Conservation (phyloP, 2,113 vertebrate genomes). For the Tenebrosternarchus preto region DNA sequence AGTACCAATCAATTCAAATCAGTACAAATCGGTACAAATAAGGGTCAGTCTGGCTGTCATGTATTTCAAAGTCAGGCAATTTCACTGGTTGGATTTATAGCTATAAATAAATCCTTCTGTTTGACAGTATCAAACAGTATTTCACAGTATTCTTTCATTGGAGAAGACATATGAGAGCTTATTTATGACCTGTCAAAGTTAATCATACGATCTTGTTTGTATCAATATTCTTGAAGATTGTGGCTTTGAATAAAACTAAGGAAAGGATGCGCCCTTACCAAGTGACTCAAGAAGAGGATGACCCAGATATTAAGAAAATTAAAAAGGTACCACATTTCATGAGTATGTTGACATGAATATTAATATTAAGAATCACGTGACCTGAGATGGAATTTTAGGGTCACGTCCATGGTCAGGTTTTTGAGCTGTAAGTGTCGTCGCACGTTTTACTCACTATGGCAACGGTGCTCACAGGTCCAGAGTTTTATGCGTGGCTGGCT, state of each 20-base stretch:
- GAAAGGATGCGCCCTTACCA: slow-evolving; percentile 96
- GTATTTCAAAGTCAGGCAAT: neutral
- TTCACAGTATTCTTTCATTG: no score
- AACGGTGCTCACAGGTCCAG: slow-evolving; percentile 81
- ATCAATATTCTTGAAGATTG: slow-evolving; percentile 77
- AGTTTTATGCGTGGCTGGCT: slow-evolving; percentile 99
- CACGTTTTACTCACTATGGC: neutral
- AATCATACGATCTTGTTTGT: neutral
- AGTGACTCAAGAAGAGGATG: slow-evolving; percentile 87
- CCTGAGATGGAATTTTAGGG: no score
- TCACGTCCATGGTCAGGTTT: neutral
- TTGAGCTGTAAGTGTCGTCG: slow-evolving; percentile 21
- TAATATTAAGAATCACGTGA: no score
- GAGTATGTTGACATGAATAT: neutral
- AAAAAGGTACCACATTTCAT: slow-evolving; percentile 92
- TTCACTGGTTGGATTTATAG: neutral
- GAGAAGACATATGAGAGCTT: neutral
- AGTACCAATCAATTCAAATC: slow-evolving; percentile 14
- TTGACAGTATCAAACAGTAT: neutral
- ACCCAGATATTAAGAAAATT: slow-evolving; percentile 99
- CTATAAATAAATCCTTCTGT: neutral
- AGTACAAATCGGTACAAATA: slow-evolving; percentile 7
- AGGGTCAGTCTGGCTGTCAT: neutral
- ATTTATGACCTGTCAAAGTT: neutral
- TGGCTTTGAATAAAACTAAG: slow-evolving; percentile 98